phyloP scores from a whole-genome alignment of 1,140 invertebrate species.

The Meloidogyne hapla region DNA sequence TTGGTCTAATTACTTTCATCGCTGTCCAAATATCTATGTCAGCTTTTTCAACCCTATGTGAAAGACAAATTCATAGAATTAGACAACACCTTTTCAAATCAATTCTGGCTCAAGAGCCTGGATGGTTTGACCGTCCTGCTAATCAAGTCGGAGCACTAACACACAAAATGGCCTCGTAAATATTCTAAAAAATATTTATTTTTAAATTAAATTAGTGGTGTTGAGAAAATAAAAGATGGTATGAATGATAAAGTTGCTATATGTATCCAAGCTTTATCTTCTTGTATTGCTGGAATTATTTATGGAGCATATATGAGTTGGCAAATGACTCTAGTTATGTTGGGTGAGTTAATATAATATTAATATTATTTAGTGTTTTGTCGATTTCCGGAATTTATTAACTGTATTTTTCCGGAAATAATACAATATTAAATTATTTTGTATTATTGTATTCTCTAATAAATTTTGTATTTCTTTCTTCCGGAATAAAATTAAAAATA shows the following conservation, averaged over 20 bases:
- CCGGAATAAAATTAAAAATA: no score
- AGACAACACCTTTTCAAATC: constrained; percentile 74
- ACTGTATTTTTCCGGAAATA: not conserved
- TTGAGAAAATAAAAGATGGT: constrained; percentile 83
- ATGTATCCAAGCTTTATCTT: constrained; percentile 69
- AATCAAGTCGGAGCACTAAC: constrained; percentile 49
- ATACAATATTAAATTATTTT: no score
- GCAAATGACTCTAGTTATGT: constrained; percentile 53
- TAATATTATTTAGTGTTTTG: not conserved
- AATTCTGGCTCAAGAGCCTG: constrained; percentile 80
- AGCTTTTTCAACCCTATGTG: constrained; percentile 65
- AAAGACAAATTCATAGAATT: constrained; percentile 73
- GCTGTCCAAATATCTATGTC: constrained; percentile 43
- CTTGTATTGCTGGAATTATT: constrained; percentile 45
- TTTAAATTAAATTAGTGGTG: constrained; percentile 71
- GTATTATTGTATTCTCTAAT: no score
- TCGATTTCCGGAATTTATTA: no score
- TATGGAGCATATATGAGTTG: constrained; percentile 51
- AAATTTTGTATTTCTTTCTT: no score
- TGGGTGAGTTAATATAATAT: constrained; percentile 46
- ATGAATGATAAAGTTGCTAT: constrained; percentile 82
- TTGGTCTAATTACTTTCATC: constrained; percentile 37
- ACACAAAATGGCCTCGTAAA: constrained; percentile 50
- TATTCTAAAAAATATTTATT: not conserved
- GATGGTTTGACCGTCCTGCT: constrained; percentile 41